Evolutionary conservation across 2,888 invertebrate species (phyloP).

Genomic region (Cerastoderma edule): DNA sequence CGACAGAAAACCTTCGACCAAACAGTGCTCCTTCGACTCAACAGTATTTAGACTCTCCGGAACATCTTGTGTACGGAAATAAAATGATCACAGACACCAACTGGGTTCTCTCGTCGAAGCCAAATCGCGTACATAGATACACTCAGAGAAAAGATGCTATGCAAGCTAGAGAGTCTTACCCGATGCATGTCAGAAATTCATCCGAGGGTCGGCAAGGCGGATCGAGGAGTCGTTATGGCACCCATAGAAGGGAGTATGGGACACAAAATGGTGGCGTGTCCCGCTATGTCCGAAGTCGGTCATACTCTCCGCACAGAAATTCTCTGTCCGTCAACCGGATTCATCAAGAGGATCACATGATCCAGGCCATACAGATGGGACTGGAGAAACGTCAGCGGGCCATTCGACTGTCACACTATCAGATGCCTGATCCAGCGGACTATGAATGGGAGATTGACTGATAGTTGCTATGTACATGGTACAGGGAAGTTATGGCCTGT

Average conservation of each 20-base stretch:
- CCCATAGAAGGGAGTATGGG: constrained; percentile 9
- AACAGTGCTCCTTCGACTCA: constrained; percentile 22
- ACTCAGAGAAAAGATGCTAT: constrained; percentile 35
- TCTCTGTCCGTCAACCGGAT: constrained; percentile 43
- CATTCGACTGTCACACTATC: constrained; percentile 67
- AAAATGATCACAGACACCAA: constrained; percentile 36
- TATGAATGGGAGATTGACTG: constrained; percentile 69
- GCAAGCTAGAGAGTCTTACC: constrained; percentile 28
- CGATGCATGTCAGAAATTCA: constrained; percentile 37
- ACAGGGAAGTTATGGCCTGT: too few relatives aligned
- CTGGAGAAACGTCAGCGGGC: constrained; percentile 73
- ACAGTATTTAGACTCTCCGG: constrained; percentile 24
- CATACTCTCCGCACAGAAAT: constrained; percentile 64
- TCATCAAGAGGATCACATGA: constrained; percentile 67
- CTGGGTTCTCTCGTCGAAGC: constrained; percentile 57
- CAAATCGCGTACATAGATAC: constrained; percentile 46
- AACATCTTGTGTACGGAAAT: constrained; percentile 51
- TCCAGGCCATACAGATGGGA: constrained; percentile 71
- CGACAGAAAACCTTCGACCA: constrained; percentile 26
- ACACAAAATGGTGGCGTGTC: constrained; percentile 44
- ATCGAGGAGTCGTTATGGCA: constrained; percentile 15
- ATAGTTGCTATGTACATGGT: too few relatives aligned
- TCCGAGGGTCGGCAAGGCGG: constrained; percentile 37
- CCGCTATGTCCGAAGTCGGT: constrained; percentile 64
- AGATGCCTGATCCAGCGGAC: constrained; percentile 67